Percentiles rank a stretch among this genome's conserved stretches.
Evolutionary conservation across 2,797 vertebrate species (phyloP).

Genomic region (Pangasius krempfi): DNA sequence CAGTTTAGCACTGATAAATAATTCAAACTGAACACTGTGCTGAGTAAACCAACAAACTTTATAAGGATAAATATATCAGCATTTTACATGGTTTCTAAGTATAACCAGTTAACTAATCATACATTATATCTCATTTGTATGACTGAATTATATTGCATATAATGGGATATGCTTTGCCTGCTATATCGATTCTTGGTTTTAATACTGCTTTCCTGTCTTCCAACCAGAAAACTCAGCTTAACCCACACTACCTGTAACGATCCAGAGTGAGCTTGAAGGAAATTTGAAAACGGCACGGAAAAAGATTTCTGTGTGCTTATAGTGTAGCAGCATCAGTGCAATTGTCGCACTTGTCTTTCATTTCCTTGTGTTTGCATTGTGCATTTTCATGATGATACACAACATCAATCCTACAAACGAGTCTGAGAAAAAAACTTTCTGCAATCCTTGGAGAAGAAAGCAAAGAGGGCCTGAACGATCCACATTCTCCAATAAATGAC

Average conservation of each 20-base stretch:
- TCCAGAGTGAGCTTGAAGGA: neutral
- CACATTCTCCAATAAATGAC: neutral
- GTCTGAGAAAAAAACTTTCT: neutral
- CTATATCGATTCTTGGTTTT: neutral
- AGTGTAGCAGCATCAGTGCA: neutral
- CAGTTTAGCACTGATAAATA: slow-evolving; percentile 28
- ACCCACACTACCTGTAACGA: no score
- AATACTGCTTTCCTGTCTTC: neutral
- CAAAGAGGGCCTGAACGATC: neutral
- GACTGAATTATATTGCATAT: neutral
- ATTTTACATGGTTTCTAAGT: neutral
- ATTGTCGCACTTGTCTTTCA: no score
- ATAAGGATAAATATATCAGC: neutral
- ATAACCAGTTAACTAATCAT: neutral
- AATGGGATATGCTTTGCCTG: neutral
- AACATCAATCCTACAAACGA: neutral
- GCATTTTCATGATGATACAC: neutral
- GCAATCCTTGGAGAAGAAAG: neutral
- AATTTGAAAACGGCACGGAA: neutral
- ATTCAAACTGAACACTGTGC: neutral
- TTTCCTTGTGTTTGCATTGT: neutral
- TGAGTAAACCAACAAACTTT: neutral
- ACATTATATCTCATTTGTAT: neutral
- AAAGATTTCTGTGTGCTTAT: neutral
- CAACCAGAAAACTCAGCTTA: no score